Evolutionary conservation across 2,797 vertebrate species (phyloP).

Genomic region (Macrochelys suwanniensis): DNA sequence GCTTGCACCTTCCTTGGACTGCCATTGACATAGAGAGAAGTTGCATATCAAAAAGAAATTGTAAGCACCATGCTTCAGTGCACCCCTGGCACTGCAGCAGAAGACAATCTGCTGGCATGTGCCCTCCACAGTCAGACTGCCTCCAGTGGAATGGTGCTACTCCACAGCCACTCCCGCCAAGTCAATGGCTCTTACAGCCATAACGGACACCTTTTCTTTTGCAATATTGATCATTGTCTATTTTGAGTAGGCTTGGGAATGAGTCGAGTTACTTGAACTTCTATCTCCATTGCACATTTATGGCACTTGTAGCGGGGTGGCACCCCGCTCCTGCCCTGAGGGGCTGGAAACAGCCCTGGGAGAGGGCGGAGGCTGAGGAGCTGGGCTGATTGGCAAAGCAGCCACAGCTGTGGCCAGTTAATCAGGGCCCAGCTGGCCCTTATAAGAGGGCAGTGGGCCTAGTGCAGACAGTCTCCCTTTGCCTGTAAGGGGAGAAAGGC

Average conservation of each 20-base stretch:
- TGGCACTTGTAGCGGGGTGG: no score
- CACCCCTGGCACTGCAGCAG: no score
- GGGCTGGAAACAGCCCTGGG: no score
- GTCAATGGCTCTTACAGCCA: background rate
- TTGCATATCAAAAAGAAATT: background rate
- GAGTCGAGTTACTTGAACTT: background rate
- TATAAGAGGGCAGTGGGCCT: no score
- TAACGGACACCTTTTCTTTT: accelerated
- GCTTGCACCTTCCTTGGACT: background rate
- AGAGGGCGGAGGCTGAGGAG: no score
- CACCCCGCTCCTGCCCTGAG: no score
- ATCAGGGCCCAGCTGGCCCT: no score
- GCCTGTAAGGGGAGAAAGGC: no score
- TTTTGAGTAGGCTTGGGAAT: background rate
- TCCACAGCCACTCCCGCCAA: background rate
- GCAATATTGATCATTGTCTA: background rate
- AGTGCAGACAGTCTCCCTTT: no score
- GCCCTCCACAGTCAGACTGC: background rate
- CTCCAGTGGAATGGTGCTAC: background rate
- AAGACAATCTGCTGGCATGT: background rate
- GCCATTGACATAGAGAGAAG: background rate
- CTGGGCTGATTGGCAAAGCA: no score
- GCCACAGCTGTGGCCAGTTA: no score
- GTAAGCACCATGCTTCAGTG: background rate
- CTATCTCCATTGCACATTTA: background rate